These are phyloP conservation scores for Spinus pinus DNA, from an alignment of 2,797 vertebrate genomes.

Conservation along the genomic window DNA sequence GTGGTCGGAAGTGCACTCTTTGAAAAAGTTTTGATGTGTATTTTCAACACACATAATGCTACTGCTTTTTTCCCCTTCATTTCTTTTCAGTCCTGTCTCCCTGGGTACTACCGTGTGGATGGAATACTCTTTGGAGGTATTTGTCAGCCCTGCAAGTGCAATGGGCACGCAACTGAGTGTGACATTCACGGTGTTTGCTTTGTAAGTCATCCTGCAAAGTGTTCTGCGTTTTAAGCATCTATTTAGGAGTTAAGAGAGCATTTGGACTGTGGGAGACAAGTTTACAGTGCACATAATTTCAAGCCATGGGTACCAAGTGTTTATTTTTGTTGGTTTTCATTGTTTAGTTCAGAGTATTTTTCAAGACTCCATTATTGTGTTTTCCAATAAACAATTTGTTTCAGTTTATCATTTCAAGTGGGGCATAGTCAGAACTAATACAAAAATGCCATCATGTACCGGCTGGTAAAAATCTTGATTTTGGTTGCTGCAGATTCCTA, in stretches of 20 bases:
- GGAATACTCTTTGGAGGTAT: conserved; percentile 92
- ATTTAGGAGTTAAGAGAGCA: background rate
- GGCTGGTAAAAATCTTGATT: background rate
- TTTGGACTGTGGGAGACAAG: background rate
- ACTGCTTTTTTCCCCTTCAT: background rate
- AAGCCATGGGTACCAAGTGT: background rate
- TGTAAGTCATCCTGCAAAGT: conserved; percentile 78
- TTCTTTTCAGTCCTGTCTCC: conserved; percentile 80
- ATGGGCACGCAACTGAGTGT: conserved; percentile 84
- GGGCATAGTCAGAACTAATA: background rate
- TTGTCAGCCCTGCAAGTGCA: conserved; percentile 90
- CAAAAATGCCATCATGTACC: background rate
- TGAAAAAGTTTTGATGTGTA: background rate
- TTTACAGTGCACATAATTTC: background rate
- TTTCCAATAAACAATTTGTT: background rate
- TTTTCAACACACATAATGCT: background rate
- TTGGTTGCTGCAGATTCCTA: background rate
- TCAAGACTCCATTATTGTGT: background rate
- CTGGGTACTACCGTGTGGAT: conserved; percentile 88
- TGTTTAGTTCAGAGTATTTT: background rate
- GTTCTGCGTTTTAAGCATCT: background rate
- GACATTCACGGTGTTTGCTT: conserved; percentile 83
- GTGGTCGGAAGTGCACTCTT: background rate
- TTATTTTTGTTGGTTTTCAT: background rate
- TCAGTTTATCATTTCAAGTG: background rate